Base-by-base conservation (phyloP, 1,140 invertebrate species). In the Araneus ventricosus region DNA sequence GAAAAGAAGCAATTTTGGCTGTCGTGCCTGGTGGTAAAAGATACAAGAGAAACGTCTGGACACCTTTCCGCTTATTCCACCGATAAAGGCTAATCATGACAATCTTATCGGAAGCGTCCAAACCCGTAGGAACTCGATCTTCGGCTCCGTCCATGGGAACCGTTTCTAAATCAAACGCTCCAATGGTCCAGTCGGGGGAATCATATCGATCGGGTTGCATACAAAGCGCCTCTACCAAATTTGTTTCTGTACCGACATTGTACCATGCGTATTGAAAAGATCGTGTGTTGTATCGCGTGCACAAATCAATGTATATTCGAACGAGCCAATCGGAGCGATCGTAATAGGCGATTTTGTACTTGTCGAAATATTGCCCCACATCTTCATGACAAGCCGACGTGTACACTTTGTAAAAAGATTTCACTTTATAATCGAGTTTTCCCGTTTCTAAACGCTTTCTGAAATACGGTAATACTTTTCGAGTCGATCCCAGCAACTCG, bases 381-480 rank as follows among this genome's bases (percentile, higher is more conserved):
- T 89, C 88, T 57, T 89, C 88, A 3, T 24, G 41, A 27, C 20
- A 37, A 17, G 88, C 41, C 1, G 37, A 30, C 30, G 45, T 57
- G 24, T 79, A 89, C 5, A 89, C 8, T 89, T 89, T 89, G 30
- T 79, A 89, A 52, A 89, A 89, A 6, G 63, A 39, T 30, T 89
- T 89, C 10, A n/a, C 8, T 30, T n/a, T 22, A 75, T n/a, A 89
- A 45, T 89, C 67, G 22, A 79, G 10, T 30, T 75, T 75, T 14
- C 67, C 88, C 4, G 30, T 75, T 45, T 45, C n/a, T 27, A 89
- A 52, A 22, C 67, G 34, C 7, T 70, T 30, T 52, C 41, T n/a
- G 52, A 89, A 89, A 52, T 89, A 89, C 24, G 88, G 88, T 75
- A 89, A 30, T n/a, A 89, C 30, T 79, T 89, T 89, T 75, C n/a